These are phyloP conservation scores for Philotrypesis tridentata DNA, from an alignment of 1,140 invertebrate genomes.

Conservation along the genomic window DNA sequence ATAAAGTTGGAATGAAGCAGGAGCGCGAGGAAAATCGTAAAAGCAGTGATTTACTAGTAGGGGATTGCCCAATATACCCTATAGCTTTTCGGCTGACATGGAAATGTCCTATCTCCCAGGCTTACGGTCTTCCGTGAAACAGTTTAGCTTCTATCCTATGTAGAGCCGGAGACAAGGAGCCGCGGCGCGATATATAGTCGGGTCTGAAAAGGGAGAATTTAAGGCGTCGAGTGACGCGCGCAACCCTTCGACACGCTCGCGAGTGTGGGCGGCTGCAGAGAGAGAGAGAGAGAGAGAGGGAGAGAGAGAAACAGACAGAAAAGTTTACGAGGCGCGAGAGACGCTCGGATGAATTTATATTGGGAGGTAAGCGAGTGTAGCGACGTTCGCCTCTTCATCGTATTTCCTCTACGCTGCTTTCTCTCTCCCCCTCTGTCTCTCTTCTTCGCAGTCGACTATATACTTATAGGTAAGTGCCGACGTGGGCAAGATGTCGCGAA, in stretches of 20 bases:
- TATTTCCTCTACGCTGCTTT: background rate
- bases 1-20: background rate
- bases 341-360: constrained; percentile 37
- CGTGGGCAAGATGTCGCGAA: too few relatives aligned
- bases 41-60: constrained; percentile 61
- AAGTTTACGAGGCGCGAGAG: constrained; percentile 38
- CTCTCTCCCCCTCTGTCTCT: background rate
- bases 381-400: constrained; percentile 9
- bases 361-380: constrained; percentile 15
- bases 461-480: too few relatives aligned
- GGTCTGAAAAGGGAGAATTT: constrained; percentile 42
- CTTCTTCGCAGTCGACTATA: background rate
- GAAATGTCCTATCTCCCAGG: background rate
- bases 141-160: background rate
- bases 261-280: constrained; percentile 16
- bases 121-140: background rate
- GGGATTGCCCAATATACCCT: constrained; percentile 35
- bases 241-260: constrained; percentile 40
- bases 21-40: constrained; percentile 54
- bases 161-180: constrained; percentile 15
- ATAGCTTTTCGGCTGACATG: background rate
- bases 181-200: background rate
- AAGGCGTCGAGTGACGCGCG: constrained; percentile 27
- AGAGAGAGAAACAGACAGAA: constrained; percentile 7
- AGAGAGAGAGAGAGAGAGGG: constrained; percentile 6